Conservation (phyloP, 2,113 vertebrate genomes). For the Eulemur macaco region DNA sequence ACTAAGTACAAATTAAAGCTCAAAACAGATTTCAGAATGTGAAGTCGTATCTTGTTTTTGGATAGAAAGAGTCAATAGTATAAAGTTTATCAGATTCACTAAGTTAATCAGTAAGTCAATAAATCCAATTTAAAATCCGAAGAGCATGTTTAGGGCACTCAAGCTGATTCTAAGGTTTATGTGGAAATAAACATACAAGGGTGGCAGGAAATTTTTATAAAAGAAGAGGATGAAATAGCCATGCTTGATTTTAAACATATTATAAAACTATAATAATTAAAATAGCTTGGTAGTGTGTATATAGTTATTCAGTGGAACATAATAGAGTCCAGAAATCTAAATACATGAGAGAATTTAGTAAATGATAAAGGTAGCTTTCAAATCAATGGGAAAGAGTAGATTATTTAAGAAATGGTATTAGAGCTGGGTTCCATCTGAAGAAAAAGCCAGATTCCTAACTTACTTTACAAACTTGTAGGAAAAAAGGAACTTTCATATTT, state of each 20-base stretch:
- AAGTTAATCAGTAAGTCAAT: background rate
- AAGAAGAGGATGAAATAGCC: background rate
- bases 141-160: background rate
- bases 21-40: background rate
- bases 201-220: background rate
- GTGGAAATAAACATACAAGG: background rate
- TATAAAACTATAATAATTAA: background rate
- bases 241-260: background rate
- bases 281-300: background rate
- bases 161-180: constrained; percentile 14
- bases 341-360: background rate
- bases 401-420: constrained; percentile 7
- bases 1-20: background rate
- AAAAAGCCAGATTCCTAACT: background rate
- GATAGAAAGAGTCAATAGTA: background rate
- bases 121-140: background rate
- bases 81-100: background rate
- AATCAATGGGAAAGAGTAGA: background rate
- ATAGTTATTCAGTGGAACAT: background rate
- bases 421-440: background rate
- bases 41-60: background rate
- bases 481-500: background rate
- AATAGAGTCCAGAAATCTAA: background rate
- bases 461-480: background rate
- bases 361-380: background rate